Percentiles rank a stretch among this genome's conserved stretches.
Conservation (phyloP, 2,797 vertebrate species). For the Microhierax caerulescens region DNA sequence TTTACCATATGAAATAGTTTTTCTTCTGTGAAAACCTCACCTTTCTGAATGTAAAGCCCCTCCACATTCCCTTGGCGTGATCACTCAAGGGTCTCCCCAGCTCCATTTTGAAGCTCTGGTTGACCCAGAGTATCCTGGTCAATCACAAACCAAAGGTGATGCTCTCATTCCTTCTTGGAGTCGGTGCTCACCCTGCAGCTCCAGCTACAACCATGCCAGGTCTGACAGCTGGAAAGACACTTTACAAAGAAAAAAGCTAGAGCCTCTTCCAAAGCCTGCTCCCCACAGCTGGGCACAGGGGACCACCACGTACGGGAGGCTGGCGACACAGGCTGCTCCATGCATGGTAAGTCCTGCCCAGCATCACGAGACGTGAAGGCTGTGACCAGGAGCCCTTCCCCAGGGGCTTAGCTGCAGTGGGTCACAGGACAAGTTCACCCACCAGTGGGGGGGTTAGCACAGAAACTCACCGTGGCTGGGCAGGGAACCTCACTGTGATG, state of each 20-base stretch:
- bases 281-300: background rate
- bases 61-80: background rate
- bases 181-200: background rate
- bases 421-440: background rate
- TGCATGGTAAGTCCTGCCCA: rapidly evolving
- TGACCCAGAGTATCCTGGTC: background rate
- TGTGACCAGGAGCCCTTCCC: background rate
- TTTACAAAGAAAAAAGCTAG: background rate
- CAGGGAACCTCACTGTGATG: background rate
- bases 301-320: background rate
- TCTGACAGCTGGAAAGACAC: background rate
- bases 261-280: background rate
- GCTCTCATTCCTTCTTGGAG: background rate
- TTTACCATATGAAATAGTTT: background rate
- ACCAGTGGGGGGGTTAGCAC: background rate
- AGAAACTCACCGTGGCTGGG: rapidly evolving
- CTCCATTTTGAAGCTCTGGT: rapidly evolving
- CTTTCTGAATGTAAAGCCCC: background rate
- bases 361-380: rapidly evolving
- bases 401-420: background rate
- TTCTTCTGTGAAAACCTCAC: background rate
- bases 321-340: background rate
- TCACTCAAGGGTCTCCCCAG: background rate
- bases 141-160: rapidly evolving
- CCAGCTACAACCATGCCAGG: rapidly evolving